Conservation (phyloP, 2,888 invertebrate species). For the Andrena camellia region DNA sequence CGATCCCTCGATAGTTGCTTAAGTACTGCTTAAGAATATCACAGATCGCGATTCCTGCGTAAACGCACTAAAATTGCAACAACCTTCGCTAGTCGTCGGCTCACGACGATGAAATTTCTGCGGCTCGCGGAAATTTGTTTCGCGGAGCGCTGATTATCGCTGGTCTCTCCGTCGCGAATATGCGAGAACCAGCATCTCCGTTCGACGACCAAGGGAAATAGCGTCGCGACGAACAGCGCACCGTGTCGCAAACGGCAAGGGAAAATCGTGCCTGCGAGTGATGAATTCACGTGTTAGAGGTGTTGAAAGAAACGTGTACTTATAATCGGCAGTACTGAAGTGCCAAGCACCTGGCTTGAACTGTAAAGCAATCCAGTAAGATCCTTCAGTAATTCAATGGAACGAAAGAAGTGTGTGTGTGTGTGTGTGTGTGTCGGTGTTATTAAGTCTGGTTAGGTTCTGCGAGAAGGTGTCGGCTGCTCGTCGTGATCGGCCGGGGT, state of each 20-base stretch:
- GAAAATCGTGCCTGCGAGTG: not conserved
- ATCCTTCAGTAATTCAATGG: not conserved
- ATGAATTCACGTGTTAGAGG: constrained; percentile 22
- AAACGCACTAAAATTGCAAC: constrained; percentile 69
- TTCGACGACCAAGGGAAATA: constrained; percentile 31
- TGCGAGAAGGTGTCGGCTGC: constrained; percentile 21
- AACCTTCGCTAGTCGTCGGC: constrained; percentile 65
- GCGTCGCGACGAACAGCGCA: constrained; percentile 34
- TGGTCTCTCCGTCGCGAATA: not conserved
- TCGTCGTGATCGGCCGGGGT: constrained; percentile 30
- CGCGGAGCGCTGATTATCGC: constrained; percentile 9
- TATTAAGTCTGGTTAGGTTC: not conserved
- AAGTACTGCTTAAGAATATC: constrained; percentile 82
- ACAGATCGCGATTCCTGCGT: constrained; percentile 81
- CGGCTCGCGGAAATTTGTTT: constrained; percentile 40
- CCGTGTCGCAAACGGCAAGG: not conserved
- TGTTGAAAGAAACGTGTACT: not conserved
- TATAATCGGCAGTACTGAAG: not conserved
- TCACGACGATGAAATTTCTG: constrained; percentile 52
- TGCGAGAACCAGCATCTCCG: constrained; percentile 17
- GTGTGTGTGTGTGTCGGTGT: too few species aligned
- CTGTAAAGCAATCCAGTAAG: not conserved
- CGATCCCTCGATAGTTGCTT: constrained; percentile 61
- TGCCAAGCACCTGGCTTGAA: not conserved
- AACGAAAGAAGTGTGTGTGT: not conserved